These are phyloP conservation scores for Rhodophaea formosa DNA, from an alignment of 2,888 invertebrate genomes.

Conservation along the genomic window DNA sequence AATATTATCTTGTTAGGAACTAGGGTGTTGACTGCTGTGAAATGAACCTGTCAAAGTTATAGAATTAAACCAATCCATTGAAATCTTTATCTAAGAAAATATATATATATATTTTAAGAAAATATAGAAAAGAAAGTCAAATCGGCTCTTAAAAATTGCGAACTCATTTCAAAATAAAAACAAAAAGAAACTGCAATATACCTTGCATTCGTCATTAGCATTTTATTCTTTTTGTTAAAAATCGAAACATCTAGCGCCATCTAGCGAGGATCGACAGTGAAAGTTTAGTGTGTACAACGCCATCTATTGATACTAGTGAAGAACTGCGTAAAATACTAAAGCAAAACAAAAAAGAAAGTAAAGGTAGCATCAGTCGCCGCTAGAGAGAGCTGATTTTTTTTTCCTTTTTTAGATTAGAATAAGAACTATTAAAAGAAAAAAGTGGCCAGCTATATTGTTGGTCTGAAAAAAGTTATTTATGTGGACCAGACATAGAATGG, in stretches of 20 bases:
- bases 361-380: conserved; percentile 40
- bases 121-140: neutral
- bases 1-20: no score
- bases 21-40: no score
- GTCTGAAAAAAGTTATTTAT: neutral
- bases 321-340: neutral
- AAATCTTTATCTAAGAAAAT: no score
- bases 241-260: conserved; percentile 40
- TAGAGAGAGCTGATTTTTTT: conserved; percentile 65
- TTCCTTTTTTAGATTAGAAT: conserved; percentile 35
- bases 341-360: conserved; percentile 42
- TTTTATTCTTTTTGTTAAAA: conserved; percentile 37
- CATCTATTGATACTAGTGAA: conserved; percentile 36
- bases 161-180: neutral
- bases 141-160: neutral
- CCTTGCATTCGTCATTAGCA: neutral
- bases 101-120: no score
- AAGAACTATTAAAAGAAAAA: conserved; percentile 1
- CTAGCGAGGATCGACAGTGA: conserved; percentile 32
- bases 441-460: conserved; percentile 8
- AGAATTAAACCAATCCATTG: no score
- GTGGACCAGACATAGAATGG: neutral
- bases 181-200: neutral
- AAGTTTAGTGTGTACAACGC: conserved; percentile 25
- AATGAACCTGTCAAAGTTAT: no score